A percentile compares a stretch with the other conserved stretches of the same genome.
These are phyloP conservation scores for Zoanthus sansibaricus DNA, from an alignment of 92 coral and sea anemone genomes.

Conservation along the genomic window DNA sequence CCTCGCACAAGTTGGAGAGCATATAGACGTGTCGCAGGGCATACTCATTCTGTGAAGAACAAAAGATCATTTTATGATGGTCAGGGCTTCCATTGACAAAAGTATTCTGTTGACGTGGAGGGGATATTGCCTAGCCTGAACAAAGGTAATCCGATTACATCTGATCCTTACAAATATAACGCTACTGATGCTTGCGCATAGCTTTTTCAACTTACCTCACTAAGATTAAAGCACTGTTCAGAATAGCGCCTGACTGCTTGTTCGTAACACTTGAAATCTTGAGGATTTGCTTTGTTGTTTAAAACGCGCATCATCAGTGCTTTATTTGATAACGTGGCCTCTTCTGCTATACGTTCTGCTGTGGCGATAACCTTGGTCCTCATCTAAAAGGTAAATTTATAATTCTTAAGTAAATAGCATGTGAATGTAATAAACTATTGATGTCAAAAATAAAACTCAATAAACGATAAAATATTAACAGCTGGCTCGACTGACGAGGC, in stretches of 20 bases:
- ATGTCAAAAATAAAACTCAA: too few species aligned
- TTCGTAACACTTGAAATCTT: conserved; percentile 83
- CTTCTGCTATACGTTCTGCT: conserved; percentile 74
- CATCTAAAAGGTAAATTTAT: conserved; percentile 50
- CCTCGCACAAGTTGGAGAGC: conserved; percentile 92
- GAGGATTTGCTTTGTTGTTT: conserved; percentile 70
- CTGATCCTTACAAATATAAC: too few species aligned
- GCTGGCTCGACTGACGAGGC: too few species aligned
- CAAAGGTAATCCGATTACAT: too few species aligned
- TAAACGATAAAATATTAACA: too few species aligned
- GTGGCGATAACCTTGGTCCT: conserved; percentile 71
- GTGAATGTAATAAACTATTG: too few species aligned
- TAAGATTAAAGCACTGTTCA: conserved; percentile 76
- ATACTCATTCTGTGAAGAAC: conserved; percentile 77
- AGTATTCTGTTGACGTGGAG: too few species aligned
- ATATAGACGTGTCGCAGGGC: conserved; percentile 94
- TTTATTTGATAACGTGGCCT: conserved; percentile 52
- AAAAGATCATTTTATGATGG: not conserved
- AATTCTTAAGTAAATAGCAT: not conserved
- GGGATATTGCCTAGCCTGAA: too few species aligned
- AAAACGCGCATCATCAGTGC: conserved; percentile 65
- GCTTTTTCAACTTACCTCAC: conserved; percentile 63
- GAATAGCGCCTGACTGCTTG: conserved; percentile 79
- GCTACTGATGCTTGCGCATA: not conserved
- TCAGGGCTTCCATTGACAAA: too few species aligned